A percentile compares a stretch with the other conserved stretches of the same genome.
phyloP scores from a whole-genome alignment of 2,113 vertebrate species.

The Hystrix cristata region DNA sequence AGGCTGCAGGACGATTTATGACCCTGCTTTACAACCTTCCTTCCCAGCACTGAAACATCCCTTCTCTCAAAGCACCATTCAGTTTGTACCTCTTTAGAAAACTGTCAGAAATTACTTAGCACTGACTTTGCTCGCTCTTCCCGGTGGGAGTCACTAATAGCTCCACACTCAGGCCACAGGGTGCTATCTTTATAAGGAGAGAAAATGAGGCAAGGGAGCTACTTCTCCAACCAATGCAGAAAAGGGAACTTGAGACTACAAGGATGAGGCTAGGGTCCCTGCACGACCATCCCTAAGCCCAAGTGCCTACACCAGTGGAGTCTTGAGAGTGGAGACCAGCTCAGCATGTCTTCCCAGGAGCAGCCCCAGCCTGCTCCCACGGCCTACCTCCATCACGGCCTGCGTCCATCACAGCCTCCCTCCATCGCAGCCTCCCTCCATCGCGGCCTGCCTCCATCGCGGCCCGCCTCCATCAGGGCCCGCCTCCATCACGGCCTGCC shows the following conservation, averaged over 20 bases:
- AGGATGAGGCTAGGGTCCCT: fast-evolving
- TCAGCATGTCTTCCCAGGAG: not conserved
- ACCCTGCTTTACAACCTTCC: not conserved
- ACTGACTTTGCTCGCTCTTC: not conserved
- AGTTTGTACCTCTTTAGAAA: not conserved
- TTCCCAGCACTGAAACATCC: not conserved
- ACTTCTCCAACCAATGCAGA: not conserved
- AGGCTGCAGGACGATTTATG: not conserved
- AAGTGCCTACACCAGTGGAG: not conserved
- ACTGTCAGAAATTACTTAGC: not conserved
- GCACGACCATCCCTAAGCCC: not conserved
- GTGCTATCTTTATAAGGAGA: not conserved
- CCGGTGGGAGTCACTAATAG: not conserved
- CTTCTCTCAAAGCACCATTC: not conserved
- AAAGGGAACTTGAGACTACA: too few relatives aligned
- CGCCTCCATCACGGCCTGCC: fast-evolving
- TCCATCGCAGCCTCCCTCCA: not conserved
- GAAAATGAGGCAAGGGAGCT: too few relatives aligned
- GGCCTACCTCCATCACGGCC: fast-evolving
- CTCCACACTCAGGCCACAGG: not conserved
- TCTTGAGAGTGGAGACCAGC: not conserved
- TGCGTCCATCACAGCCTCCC: fast-evolving
- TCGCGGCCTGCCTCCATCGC: fast-evolving
- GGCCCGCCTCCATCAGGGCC: fast-evolving
- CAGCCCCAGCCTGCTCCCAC: not conserved